Base-by-base conservation (phyloP, 2,113 vertebrate genomes). In the Heteronetta atricapilla region DNA sequence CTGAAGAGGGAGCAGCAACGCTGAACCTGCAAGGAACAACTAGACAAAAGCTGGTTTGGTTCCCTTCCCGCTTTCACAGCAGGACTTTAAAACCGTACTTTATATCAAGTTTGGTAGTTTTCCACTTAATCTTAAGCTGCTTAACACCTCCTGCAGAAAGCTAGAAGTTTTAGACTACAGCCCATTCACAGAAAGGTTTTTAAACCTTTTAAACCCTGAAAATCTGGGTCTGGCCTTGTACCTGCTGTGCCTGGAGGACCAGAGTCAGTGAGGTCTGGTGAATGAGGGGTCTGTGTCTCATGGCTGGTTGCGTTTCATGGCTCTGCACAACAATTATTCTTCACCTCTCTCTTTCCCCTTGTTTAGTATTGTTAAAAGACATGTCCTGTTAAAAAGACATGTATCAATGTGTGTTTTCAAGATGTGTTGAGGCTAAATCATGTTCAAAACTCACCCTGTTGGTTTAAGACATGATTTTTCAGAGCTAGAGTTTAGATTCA, bases 231-330 rank as follows among this genome's bases (percentile, higher is more conserved):
- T 60, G 23, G 9, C 29, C 33, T 40, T 79, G 34, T 26, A 11
- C 7, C 0, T 46, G 10, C 11, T 59, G 23, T 17, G 15, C 74
- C 48, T 40, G 0, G 1, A 48, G n/a, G 59, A 60, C 3, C 34
- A 55, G 13, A 63, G 26, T 38, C 25, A 4, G 0, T 26, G 66
- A n/a, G 36, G 14, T 70, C 4, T 56, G 84, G 22, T 70, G 69
- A 70, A 38, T 10, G 36, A 68, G 48, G 19, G 59, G 18, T 38
- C 48, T 60, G 66, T 7, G 1, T n/a, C 0, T 18, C 4, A 0
- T 4, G 38, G 13, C 31, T 92, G 31, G 42, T 16, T 62, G 82
- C 29, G 29, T 33, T 58, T 77, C 52, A 15, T 28, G 15, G 46
- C 50, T 67, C n/a, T 46, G 18, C 19, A 42, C 36, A 82, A 5